A percentile compares a stretch with the other conserved stretches of the same genome.
These are phyloP conservation scores for Parotocinclus haroldoi DNA, from an alignment of 2,797 vertebrate species.

Conservation along the genomic window DNA sequence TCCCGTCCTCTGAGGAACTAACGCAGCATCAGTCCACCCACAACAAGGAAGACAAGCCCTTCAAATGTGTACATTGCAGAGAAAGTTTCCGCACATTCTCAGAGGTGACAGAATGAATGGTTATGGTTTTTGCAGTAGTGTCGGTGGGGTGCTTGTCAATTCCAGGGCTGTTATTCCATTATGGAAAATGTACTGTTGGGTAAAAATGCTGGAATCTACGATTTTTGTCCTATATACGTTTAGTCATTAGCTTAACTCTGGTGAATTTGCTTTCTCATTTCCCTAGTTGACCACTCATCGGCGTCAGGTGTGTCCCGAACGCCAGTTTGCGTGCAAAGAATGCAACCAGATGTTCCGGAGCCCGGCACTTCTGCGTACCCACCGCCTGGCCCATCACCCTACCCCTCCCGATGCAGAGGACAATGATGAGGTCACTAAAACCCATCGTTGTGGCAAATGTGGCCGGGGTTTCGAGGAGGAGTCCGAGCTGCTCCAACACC, in stretches of 20 bases:
- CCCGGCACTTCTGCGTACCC: conserved; percentile 71
- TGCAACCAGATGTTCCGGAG: conserved; percentile 77
- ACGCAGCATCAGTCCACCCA: conserved; percentile 80
- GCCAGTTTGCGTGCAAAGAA: conserved; percentile 73
- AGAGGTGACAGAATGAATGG: conserved; percentile 68
- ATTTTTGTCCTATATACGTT: too few species aligned
- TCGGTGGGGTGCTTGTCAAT: too few species aligned
- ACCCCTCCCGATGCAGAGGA: conserved; percentile 62
- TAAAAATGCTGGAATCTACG: too few species aligned
- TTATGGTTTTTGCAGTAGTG: too few species aligned
- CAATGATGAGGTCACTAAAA: conserved; percentile 63
- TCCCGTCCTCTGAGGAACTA: conserved; percentile 77
- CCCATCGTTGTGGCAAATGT: conserved; percentile 73
- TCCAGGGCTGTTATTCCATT: too few species aligned
- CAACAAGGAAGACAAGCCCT: conserved; percentile 79
- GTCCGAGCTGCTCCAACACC: conserved; percentile 68
- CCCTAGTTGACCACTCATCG: conserved; percentile 72
- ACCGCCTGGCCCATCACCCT: conserved; percentile 72
- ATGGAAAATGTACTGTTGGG: too few species aligned
- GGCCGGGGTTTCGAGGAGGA: conserved; percentile 70
- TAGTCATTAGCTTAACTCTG: too few species aligned
- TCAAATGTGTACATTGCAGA: conserved; percentile 77
- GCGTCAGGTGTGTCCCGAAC: conserved; percentile 77
- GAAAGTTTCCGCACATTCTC: conserved; percentile 78
- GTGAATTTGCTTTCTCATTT: conserved; percentile 20